Evolutionary conservation across 2,797 vertebrate species (phyloP).

Genomic region (Lepus townsendii): DNA sequence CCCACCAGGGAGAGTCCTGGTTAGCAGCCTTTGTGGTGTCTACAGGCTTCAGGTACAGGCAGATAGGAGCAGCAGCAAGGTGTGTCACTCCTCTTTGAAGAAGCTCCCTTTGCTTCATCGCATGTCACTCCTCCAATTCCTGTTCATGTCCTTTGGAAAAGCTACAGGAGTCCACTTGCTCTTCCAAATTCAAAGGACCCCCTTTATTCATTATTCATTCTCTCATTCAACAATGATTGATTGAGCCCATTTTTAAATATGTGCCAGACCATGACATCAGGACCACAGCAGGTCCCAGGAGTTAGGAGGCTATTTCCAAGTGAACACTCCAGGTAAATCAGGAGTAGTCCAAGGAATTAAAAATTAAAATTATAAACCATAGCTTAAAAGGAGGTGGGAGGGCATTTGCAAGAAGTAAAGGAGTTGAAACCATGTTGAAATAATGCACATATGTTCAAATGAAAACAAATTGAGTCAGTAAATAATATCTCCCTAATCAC

Average conservation of each 20-base stretch:
- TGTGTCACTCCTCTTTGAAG: neutral
- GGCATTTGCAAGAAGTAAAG: neutral
- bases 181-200: neutral
- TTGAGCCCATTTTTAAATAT: neutral
- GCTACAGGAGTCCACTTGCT: neutral
- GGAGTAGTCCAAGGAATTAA: constrained; percentile 8
- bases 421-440: constrained; percentile 17
- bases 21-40: neutral
- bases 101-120: neutral
- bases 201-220: neutral
- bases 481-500: constrained; percentile 13
- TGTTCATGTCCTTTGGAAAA: neutral
- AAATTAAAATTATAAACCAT: constrained; percentile 41
- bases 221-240: constrained; percentile 23
- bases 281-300: neutral
- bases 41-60: neutral
- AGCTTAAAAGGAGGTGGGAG: neutral
- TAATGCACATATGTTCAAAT: neutral
- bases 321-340: constrained; percentile 7
- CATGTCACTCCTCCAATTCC: neutral
- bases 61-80: neutral
- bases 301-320: neutral
- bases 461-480: constrained; percentile 65
- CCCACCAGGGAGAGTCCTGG: neutral
- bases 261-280: neutral